Percentiles rank a stretch among this genome's conserved stretches.
These are phyloP conservation scores for Alfaro cultratus DNA, from an alignment of 2,797 vertebrate species.

Conservation along the genomic window DNA sequence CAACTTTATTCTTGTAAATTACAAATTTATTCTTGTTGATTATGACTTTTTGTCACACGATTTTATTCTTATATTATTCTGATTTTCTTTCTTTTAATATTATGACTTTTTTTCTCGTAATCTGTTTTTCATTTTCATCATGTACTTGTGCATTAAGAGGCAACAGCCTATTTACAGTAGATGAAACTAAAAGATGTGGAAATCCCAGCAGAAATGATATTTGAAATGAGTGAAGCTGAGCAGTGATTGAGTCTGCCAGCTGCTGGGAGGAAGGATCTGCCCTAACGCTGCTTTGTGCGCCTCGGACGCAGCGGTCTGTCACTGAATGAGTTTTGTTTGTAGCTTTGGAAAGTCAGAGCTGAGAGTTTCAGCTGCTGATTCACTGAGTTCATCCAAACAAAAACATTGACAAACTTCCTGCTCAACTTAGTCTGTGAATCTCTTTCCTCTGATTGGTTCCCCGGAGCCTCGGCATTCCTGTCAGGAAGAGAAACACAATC, in stretches of 20 bases:
- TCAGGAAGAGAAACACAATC: constrained; percentile 60
- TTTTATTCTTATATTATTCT: no score
- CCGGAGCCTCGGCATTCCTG: constrained; percentile 21
- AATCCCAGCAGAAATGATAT: no score
- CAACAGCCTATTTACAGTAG: background rate
- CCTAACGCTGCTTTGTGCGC: background rate
- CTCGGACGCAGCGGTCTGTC: background rate
- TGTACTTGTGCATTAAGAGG: no score
- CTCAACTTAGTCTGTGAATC: constrained; percentile 4
- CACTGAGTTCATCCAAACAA: background rate
- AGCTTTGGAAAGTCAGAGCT: background rate
- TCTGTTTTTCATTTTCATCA: background rate
- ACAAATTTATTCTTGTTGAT: no score
- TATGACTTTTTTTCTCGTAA: background rate
- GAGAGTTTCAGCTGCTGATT: background rate
- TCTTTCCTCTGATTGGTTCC: constrained; percentile 1
- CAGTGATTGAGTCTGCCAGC: no score
- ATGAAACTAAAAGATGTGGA: background rate
- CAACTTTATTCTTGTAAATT: no score
- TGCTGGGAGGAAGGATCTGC: background rate
- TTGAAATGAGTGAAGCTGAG: no score
- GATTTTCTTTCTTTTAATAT: no score
- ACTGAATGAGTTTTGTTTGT: background rate
- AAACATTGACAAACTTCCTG: background rate
- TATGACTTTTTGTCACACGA: no score